A percentile compares a stretch with the other conserved stretches of the same genome.
phyloP scores from a whole-genome alignment of 1,140 invertebrate species.

The Aphelinus certus region DNA sequence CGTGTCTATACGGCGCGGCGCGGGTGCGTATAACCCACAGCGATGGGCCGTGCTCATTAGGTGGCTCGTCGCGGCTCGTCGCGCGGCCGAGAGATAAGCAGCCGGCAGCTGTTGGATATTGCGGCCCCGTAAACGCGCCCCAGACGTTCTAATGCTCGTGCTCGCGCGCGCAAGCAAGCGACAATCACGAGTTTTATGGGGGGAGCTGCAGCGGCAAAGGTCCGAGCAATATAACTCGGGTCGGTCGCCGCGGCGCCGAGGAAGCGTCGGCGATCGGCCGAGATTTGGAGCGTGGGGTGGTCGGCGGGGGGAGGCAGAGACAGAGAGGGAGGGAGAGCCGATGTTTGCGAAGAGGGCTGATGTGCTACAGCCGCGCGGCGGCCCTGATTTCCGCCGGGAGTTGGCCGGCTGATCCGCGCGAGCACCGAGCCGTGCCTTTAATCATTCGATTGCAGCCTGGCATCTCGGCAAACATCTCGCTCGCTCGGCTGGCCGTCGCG shows the following conservation, averaged over 20 bases:
- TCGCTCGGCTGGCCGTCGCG: too few species aligned
- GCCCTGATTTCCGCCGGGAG: constrained; percentile 62
- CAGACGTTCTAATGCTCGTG: too few species aligned
- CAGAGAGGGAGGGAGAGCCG: constrained; percentile 23
- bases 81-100: too few species aligned
- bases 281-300: not conserved
- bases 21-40: too few species aligned
- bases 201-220: too few species aligned
- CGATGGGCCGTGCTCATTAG: too few species aligned
- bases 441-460: constrained; percentile 59
- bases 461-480: constrained; percentile 32
- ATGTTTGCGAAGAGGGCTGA: constrained; percentile 62
- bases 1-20: too few species aligned
- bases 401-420: constrained; percentile 52
- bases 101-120: not conserved
- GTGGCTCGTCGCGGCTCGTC: too few species aligned
- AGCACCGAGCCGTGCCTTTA: constrained; percentile 56
- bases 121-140: too few species aligned
- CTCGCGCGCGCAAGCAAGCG: too few species aligned
- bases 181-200: too few species aligned
- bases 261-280: not conserved
- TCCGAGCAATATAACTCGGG: too few species aligned
- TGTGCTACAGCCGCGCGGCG: constrained; percentile 46
- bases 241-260: not conserved
- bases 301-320: constrained; percentile 31